Evolutionary conservation across 2,113 vertebrate species (phyloP).

Genomic region (Halichoerus grypus): DNA sequence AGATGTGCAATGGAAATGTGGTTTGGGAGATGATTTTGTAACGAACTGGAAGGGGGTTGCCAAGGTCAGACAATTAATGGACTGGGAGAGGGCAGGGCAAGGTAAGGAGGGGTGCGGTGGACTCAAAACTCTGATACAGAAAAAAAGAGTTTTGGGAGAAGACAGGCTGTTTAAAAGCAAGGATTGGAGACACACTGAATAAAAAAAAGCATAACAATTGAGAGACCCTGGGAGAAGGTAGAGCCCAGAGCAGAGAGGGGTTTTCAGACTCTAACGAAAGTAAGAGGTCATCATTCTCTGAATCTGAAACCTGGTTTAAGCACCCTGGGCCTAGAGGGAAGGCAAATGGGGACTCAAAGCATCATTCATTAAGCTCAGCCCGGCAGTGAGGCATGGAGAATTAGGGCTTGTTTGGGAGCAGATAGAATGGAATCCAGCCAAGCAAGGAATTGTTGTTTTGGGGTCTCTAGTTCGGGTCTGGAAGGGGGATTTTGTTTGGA

Average conservation of each 20-base stretch:
- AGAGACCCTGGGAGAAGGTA: background rate
- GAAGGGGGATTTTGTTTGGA: background rate
- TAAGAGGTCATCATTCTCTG: background rate
- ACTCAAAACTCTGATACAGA: background rate
- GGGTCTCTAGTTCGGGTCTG: background rate
- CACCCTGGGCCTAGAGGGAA: background rate
- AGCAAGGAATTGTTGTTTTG: background rate
- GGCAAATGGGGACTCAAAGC: background rate
- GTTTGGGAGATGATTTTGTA: background rate
- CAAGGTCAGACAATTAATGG: background rate
- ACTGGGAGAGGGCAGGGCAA: background rate
- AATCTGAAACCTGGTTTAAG: background rate
- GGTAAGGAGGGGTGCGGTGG: background rate
- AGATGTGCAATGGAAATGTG: background rate
- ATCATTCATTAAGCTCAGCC: background rate
- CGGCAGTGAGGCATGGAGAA: background rate
- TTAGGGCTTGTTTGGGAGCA: background rate
- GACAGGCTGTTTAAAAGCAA: background rate
- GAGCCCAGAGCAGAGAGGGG: background rate
- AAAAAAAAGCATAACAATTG: background rate
- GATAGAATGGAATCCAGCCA: background rate
- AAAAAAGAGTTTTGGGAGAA: background rate
- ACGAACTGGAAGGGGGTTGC: background rate
- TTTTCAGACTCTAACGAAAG: background rate
- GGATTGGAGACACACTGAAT: background rate